Evolutionary conservation across 2,888 invertebrate genomes (phyloP).

Genomic region (Athrips mouffetella): DNA sequence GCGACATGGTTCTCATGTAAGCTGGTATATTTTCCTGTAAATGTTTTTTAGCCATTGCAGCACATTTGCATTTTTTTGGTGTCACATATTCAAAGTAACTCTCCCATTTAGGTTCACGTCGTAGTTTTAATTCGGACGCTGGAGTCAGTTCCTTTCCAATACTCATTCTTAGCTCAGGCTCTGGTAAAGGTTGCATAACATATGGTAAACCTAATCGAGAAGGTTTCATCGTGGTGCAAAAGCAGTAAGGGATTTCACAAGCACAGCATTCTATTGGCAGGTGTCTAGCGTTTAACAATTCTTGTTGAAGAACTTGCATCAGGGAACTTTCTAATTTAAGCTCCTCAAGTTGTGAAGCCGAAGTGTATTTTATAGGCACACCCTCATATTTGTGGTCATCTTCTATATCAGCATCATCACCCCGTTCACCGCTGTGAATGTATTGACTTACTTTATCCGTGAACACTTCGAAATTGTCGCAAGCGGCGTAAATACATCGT

Average conservation of each 20-base stretch:
- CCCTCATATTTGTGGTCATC: conserved; percentile 50
- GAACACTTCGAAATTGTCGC: conserved; percentile 57
- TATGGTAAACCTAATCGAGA: conserved; percentile 21
- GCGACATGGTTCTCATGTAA: conserved; percentile 57
- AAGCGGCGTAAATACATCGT: conserved; percentile 57
- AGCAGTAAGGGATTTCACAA: conserved; percentile 50
- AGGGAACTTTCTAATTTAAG: conserved; percentile 58
- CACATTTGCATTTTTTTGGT: conserved; percentile 48
- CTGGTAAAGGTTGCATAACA: neutral
- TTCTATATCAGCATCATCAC: conserved; percentile 41
- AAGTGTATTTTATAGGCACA: conserved; percentile 46
- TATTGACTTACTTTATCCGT: conserved; percentile 50
- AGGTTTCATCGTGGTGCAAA: conserved; percentile 37
- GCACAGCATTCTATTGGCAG: conserved; percentile 40
- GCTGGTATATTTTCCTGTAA: conserved; percentile 54
- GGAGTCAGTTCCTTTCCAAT: neutral
- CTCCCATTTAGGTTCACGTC: conserved; percentile 58
- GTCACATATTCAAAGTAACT: conserved; percentile 48
- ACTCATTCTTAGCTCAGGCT: neutral
- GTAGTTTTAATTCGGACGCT: conserved; percentile 37
- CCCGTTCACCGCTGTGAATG: conserved; percentile 42
- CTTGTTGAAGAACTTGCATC: conserved; percentile 56
- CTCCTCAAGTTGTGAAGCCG: conserved; percentile 41
- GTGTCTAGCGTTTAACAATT: conserved; percentile 45
- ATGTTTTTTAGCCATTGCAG: conserved; percentile 51